A percentile compares a stretch with the other conserved stretches of the same genome.
Evolutionary conservation across 2,113 vertebrate species (phyloP).

Genomic region (Callaeas wilsoni): DNA sequence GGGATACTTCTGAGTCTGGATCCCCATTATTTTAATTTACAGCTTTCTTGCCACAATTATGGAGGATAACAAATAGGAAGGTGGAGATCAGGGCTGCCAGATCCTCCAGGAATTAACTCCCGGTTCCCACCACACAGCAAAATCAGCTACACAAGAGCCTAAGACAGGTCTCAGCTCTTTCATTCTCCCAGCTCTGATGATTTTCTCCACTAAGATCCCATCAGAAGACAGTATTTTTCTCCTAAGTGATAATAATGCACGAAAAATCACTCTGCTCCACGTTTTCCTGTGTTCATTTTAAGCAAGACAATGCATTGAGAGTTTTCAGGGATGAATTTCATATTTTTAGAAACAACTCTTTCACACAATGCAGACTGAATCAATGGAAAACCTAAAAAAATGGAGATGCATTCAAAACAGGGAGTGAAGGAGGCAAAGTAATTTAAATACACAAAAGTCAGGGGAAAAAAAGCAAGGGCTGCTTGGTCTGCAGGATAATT

Average conservation of each 20-base stretch:
- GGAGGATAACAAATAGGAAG: neutral
- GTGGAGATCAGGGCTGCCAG: neutral
- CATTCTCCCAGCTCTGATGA: neutral
- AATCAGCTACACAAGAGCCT: neutral
- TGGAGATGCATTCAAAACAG: neutral
- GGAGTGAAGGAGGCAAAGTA: neutral
- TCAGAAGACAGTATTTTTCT: neutral
- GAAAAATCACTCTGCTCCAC: neutral
- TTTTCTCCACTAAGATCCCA: slow-evolving; percentile 25
- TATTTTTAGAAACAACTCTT: neutral
- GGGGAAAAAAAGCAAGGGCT: neutral
- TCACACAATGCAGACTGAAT: neutral
- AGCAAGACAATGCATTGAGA: neutral
- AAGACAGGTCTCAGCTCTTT: neutral
- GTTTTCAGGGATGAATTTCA: neutral
- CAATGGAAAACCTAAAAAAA: neutral
- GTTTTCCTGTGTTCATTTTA: neutral
- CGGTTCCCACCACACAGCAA: neutral
- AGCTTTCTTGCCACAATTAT: neutral
- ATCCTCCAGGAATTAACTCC: neutral
- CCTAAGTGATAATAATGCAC: neutral
- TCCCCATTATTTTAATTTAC: neutral
- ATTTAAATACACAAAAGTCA: neutral
- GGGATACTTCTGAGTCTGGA: neutral
- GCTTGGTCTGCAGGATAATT: neutral